Evolutionary conservation across 2,797 vertebrate genomes (phyloP).

Genomic region (Chaenodraco wilsoni): DNA sequence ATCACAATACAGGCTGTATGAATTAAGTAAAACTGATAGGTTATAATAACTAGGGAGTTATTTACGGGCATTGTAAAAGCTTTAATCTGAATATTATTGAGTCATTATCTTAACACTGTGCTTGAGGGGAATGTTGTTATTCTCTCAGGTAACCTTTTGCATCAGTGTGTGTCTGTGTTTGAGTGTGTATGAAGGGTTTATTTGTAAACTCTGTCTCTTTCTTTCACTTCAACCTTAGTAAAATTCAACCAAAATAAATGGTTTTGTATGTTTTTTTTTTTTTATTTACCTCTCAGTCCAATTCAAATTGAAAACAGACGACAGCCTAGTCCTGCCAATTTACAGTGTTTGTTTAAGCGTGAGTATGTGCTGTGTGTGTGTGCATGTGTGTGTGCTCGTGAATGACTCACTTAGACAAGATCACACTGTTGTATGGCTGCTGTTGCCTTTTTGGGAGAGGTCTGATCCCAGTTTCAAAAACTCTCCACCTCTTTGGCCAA

Average conservation of each 20-base stretch:
- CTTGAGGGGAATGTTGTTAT: slow-evolving; percentile 9
- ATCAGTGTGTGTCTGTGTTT: not conserved
- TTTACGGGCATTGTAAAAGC: not conserved
- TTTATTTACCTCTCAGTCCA: slow-evolving; percentile 15
- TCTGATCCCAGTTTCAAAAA: slow-evolving; percentile 49
- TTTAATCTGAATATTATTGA: not conserved
- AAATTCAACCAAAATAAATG: slow-evolving; percentile 70
- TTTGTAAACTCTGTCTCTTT: slow-evolving; percentile 39
- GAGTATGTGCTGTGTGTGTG: not conserved
- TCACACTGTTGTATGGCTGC: slow-evolving; percentile 41
- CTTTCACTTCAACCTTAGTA: slow-evolving; percentile 52
- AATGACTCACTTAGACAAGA: slow-evolving; percentile 74
- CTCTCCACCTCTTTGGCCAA: slow-evolving; percentile 32
- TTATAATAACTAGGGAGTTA: not conserved
- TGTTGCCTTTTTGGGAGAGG: slow-evolving; percentile 27
- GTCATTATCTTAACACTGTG: slow-evolving; percentile 2
- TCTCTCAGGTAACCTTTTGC: slow-evolving; percentile 22
- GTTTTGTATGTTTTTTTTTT: slow-evolving; percentile 28
- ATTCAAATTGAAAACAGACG: slow-evolving; percentile 79
- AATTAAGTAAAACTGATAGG: not conserved
- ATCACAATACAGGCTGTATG: not conserved
- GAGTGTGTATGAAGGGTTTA: slow-evolving; percentile 27
- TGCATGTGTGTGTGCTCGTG: slow-evolving; percentile 15
- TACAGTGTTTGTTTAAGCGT: slow-evolving; percentile 70
- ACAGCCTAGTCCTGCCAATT: slow-evolving; percentile 62